A percentile compares a stretch with the other conserved stretches of the same genome.
Conservation (phyloP, 2,797 vertebrate species). For the Phataginus tricuspis region DNA sequence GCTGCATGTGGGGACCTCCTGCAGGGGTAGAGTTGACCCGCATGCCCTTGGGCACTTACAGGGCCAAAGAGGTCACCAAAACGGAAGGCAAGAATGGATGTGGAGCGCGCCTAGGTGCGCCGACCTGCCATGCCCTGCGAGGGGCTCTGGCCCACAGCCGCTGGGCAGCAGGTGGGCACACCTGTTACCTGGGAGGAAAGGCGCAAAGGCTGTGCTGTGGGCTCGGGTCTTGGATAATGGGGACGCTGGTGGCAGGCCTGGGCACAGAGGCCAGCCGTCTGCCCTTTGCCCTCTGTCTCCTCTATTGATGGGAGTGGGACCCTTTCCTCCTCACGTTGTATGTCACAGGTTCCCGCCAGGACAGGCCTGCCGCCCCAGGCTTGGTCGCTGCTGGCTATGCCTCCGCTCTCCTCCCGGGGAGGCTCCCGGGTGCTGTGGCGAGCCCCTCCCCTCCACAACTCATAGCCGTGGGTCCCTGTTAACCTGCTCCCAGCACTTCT, state of each 20-base stretch:
- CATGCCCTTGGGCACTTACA: rapidly evolving
- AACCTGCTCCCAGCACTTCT: not conserved
- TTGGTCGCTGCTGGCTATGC: not conserved
- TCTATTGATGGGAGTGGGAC: rapidly evolving
- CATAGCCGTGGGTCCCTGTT: rapidly evolving
- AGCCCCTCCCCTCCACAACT: too few relatives aligned
- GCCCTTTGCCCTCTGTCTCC: rapidly evolving
- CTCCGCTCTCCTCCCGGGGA: too few relatives aligned
- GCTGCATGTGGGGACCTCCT: not conserved
- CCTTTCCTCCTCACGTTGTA: rapidly evolving
- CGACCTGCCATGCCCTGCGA: rapidly evolving
- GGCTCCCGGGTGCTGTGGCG: not conserved
- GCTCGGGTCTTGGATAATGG: rapidly evolving
- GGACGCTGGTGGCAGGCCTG: not conserved
- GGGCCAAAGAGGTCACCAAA: too few relatives aligned
- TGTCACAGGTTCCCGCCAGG: rapidly evolving
- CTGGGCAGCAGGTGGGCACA: not conserved
- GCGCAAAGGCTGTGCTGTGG: not conserved
- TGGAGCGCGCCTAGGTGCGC: rapidly evolving
- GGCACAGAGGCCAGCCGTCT: rapidly evolving
- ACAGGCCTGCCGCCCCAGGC: not conserved
- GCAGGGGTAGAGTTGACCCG: rapidly evolving
- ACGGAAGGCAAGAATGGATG: not conserved
- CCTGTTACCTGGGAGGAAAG: not conserved
- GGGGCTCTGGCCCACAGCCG: not conserved